Percentiles rank a stretch among this genome's conserved stretches.
phyloP scores from a whole-genome alignment of 2,797 vertebrate species.

The Mormyrops boulengeri region DNA sequence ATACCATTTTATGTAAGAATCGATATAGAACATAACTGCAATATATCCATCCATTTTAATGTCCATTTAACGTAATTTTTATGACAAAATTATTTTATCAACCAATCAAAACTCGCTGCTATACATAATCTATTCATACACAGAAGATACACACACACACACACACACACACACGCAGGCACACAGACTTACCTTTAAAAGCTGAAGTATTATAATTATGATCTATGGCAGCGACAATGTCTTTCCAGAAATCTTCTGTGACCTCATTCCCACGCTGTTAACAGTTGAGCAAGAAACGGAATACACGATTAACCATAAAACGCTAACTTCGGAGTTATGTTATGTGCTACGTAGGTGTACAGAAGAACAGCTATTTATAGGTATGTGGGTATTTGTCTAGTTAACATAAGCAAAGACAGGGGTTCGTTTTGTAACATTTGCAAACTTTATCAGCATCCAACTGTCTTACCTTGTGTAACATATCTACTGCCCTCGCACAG shows the following conservation, averaged over 20 bases:
- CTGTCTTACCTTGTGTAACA: conserved; percentile 75
- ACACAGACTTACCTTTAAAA: conserved; percentile 76
- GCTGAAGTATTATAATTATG: conserved; percentile 94
- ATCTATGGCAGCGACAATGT: conserved; percentile 84
- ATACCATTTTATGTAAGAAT: background rate
- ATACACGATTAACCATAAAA: background rate
- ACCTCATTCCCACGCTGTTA: conserved; percentile 71
- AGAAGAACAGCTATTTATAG: background rate
- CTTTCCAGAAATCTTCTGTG: conserved; percentile 90
- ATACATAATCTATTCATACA: background rate
- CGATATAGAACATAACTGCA: background rate
- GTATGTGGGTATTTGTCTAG: background rate
- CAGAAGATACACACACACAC: background rate
- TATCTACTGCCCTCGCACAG: conserved; percentile 82
- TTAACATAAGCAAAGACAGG: background rate
- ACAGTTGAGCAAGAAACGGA: conserved; percentile 17
- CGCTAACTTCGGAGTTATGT: background rate
- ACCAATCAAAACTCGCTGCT: background rate
- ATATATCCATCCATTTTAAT: background rate
- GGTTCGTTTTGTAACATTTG: background rate
- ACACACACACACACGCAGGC: background rate
- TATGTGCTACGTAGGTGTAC: background rate
- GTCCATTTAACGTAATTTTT: background rate
- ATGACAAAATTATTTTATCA: background rate
- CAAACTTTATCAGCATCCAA: background rate